Evolutionary conservation across 2,888 invertebrate species (phyloP).

Genomic region (Diabrotica balteata): DNA sequence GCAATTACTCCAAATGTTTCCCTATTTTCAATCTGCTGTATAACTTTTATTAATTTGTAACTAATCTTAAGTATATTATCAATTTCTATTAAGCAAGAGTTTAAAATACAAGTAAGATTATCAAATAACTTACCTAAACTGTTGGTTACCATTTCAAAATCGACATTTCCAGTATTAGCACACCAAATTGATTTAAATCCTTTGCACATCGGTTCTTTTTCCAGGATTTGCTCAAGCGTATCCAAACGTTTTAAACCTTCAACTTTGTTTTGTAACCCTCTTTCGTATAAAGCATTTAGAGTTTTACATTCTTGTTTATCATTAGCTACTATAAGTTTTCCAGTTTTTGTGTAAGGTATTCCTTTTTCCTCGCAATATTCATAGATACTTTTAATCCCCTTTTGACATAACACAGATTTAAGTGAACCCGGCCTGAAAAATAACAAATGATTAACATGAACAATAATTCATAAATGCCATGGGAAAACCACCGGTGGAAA

Average conservation of each 20-base stretch:
- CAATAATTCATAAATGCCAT: no score
- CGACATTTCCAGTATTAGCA: constrained; percentile 85
- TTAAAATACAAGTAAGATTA: no score
- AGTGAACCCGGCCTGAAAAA: constrained; percentile 78
- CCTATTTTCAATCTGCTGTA: no score
- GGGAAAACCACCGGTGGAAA: no score
- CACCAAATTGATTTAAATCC: constrained; percentile 77
- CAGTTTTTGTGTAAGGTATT: constrained; percentile 87
- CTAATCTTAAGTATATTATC: no score
- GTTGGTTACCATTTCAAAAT: constrained; percentile 82
- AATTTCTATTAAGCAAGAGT: no score
- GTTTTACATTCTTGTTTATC: constrained; percentile 71
- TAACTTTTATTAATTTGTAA: no score
- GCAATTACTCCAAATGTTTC: no score
- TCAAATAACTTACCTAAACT: constrained; percentile 68
- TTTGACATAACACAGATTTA: constrained; percentile 89
- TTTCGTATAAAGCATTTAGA: constrained; percentile 68
- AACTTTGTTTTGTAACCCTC: constrained; percentile 69
- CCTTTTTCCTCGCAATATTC: constrained; percentile 81
- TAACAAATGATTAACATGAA: no score
- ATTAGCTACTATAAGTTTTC: constrained; percentile 90
- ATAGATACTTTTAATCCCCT: constrained; percentile 80
- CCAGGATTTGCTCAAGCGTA: constrained; percentile 46
- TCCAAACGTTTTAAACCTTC: constrained; percentile 61
- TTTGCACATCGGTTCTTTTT: constrained; percentile 55